Conservation (phyloP, 2,888 invertebrate genomes). For the Lasioglossum figueresi region DNA sequence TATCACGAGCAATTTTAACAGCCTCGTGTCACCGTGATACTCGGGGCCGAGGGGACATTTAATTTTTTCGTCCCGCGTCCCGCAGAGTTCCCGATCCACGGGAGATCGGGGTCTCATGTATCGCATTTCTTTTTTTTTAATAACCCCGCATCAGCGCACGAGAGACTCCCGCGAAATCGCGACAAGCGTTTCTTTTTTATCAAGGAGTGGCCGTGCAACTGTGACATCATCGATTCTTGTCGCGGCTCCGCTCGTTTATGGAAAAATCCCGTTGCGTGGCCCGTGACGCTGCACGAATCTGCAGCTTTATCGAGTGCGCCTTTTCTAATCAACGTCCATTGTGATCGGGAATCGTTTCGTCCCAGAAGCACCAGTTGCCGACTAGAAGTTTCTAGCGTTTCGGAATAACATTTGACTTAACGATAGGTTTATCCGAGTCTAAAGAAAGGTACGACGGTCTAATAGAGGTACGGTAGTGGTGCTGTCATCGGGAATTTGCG, state of each 20-base stretch:
- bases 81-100: neutral
- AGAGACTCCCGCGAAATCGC: neutral
- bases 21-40: constrained; percentile 45
- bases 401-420: neutral
- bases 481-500: neutral
- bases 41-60: constrained; percentile 48
- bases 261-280: neutral
- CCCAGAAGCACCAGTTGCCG: neutral
- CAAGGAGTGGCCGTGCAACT: neutral
- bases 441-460: neutral
- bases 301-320: neutral
- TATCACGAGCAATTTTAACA: constrained; percentile 49
- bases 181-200: neutral
- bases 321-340: neutral
- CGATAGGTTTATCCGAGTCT: neutral
- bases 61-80: constrained; percentile 42
- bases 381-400: neutral
- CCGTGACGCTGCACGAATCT: neutral
- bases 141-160: neutral
- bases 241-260: neutral
- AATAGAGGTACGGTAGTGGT: neutral
- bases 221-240: neutral
- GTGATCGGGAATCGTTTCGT: neutral
- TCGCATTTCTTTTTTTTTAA: neutral
- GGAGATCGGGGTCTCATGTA: neutral